A percentile compares a stretch with the other conserved stretches of the same genome.
Conservation (phyloP, 2,888 invertebrate species). For the Sarcophaga subvicina region DNA sequence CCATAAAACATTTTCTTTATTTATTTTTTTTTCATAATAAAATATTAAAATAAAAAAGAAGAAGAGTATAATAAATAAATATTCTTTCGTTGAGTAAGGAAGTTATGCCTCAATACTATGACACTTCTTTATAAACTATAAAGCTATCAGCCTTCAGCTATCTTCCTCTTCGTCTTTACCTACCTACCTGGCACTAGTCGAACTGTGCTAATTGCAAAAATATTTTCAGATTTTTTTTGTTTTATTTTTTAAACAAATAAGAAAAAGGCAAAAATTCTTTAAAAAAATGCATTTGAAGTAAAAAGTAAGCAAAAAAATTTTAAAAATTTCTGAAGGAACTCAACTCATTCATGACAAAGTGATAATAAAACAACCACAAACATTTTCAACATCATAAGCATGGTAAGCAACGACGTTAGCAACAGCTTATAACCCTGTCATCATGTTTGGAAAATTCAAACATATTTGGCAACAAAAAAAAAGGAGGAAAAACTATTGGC, state of each 20-base stretch:
- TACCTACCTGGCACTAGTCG: neutral
- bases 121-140: neutral
- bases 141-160: too few species aligned
- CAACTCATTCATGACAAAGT: conserved; percentile 47
- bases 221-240: neutral
- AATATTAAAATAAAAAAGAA: conserved; percentile 10
- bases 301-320: too few species aligned
- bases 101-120: neutral
- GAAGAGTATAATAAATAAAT: neutral
- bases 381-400: conserved; percentile 53
- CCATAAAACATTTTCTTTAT: conserved; percentile 1
- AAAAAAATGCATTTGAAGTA: too few species aligned
- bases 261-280: too few species aligned
- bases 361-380: conserved; percentile 63
- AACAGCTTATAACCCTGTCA: neutral
- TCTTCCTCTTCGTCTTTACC: too few species aligned
- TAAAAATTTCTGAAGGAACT: neutral
- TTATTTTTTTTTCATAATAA: conserved; percentile 8
- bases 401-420: neutral
- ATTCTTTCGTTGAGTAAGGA: neutral
- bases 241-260: neutral
- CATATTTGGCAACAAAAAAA: conserved; percentile 13
- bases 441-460: conserved; percentile 3
- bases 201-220: conserved; percentile 6
- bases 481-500: conserved; percentile 46